phyloP scores from a whole-genome alignment of 2,113 vertebrate genomes.

The Solea solea region DNA sequence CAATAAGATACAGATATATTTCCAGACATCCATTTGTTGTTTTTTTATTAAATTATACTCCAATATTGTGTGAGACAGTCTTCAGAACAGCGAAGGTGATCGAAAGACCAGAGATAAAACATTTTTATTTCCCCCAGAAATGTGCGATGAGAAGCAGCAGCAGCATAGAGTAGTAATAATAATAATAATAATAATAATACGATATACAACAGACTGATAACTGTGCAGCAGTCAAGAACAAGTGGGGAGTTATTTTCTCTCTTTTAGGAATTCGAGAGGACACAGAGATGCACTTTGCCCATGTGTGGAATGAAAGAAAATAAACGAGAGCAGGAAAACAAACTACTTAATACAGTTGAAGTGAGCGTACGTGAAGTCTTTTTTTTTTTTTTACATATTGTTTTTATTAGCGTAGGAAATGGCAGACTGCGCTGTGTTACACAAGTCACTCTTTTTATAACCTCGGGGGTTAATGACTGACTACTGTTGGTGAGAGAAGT shows the following conservation, averaged over 20 bases:
- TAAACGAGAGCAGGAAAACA: conserved; percentile 20
- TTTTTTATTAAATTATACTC: conserved; percentile 80
- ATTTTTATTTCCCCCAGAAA: conserved; percentile 63
- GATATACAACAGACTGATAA: conserved; percentile 75
- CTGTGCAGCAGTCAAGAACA: conserved; percentile 75
- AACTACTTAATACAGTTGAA: conserved; percentile 14
- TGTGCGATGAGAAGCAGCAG: conserved; percentile 73
- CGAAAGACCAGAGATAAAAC: conserved; percentile 71
- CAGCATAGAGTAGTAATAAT: conserved; percentile 67
- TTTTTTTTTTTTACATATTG: conserved; percentile 11
- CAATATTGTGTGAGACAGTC: conserved; percentile 78
- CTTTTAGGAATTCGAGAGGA: conserved; percentile 44
- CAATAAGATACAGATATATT: conserved; percentile 84
- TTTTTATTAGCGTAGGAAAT: conserved; percentile 8
- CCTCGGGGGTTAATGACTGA: conserved; percentile 39
- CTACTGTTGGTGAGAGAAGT: conserved; percentile 11
- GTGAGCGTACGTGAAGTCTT: conserved; percentile 34
- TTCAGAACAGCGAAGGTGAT: conserved; percentile 71
- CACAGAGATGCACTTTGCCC: conserved; percentile 40
- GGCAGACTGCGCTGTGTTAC: conserved; percentile 19
- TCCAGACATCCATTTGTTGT: conserved; percentile 78
- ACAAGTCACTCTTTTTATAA: conserved; percentile 35
- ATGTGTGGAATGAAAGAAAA: conserved; percentile 35
- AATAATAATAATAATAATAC: conserved; percentile 75
- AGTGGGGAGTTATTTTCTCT: conserved; percentile 22